Evolutionary conservation across 2,888 invertebrate species (phyloP).

Genomic region (Amiota mariae): DNA sequence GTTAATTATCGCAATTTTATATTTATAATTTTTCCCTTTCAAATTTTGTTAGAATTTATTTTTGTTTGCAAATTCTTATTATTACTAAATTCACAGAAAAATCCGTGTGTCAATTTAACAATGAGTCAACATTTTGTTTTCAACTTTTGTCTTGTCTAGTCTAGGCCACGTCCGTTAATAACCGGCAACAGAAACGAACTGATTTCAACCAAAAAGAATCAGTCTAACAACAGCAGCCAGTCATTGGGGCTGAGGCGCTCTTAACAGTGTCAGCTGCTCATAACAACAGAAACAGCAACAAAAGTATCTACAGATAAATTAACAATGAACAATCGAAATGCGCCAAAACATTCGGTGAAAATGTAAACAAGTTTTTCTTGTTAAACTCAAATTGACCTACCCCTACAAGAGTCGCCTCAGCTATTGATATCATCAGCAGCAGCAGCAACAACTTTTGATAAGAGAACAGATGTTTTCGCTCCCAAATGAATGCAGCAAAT

Average conservation of each 20-base stretch:
- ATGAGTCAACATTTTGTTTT: conserved; percentile 7
- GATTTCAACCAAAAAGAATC: conserved; percentile 10
- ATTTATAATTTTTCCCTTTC: not conserved
- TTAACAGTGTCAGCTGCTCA: not conserved
- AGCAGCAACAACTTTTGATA: too few species aligned
- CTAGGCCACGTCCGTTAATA: conserved; percentile 21
- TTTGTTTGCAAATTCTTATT: conserved; percentile 1
- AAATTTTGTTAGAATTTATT: not conserved
- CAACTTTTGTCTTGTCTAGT: not conserved
- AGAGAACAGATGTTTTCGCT: not conserved
- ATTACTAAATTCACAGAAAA: too few species aligned
- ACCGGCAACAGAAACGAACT: conserved; percentile 22
- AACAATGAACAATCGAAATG: not conserved
- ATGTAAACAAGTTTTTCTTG: too few species aligned
- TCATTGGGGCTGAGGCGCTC: too few species aligned
- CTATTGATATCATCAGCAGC: too few species aligned
- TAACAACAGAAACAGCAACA: not conserved
- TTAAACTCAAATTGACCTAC: conserved; percentile 8
- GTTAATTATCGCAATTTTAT: not conserved
- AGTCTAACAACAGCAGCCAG: not conserved
- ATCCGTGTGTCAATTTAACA: not conserved
- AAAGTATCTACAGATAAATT: not conserved
- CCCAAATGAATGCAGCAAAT: not conserved
- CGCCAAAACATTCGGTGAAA: not conserved
- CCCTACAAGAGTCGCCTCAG: not conserved